Evolutionary conservation across 2,888 invertebrate species (phyloP), one percentile per base, ranked within the genome.

Genomic region (Poecilobothrus nobilitatus): DNA sequence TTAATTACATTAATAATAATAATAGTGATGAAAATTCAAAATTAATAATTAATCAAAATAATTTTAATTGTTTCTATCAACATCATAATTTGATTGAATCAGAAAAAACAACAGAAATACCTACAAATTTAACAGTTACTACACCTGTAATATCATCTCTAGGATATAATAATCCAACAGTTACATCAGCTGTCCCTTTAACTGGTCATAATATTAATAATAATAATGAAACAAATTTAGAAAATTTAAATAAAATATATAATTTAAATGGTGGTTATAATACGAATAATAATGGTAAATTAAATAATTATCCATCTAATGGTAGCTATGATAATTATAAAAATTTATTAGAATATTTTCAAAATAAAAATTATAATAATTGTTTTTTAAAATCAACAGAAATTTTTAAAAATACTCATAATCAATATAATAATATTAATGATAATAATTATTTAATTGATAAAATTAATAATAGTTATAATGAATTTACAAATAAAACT

Each of bases 281-380:
- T 33, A 27, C 5, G 12, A 63, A 15, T 63, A 63, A 5, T 63
- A 21, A 10, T 62, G 8, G 6, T 21, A 21, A 62, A 20, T 21
- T 20, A 21, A 27, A 22, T 27, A 63, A 63, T 18, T 15, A 1
- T 27, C 7, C 12, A 27, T 8, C 3, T 4, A 63, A 63, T 27
- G 15, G 18, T 15, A 27, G 4, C 27, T 63, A 63, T 27, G 4
- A 22, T 27, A 63, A 63, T 63, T 10, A 18, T 63, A 63, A 63
- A 63, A 27, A 63, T 21, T 63, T 27, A 27, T 27, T 63, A 63
- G 63, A 63, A 27, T 63, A 33, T 63, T 33, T 63, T 63, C 63
- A 63, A 20, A 63, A 63, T 63, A 63, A 63, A 27, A 63, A 27
- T 18, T 15, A 12, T 15, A 63, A 27, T 18, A 63, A 63, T 27